A percentile compares a stretch with the other conserved stretches of the same genome.
Evolutionary conservation across 2,113 vertebrate genomes (phyloP).

Genomic region (Pagrus major): DNA sequence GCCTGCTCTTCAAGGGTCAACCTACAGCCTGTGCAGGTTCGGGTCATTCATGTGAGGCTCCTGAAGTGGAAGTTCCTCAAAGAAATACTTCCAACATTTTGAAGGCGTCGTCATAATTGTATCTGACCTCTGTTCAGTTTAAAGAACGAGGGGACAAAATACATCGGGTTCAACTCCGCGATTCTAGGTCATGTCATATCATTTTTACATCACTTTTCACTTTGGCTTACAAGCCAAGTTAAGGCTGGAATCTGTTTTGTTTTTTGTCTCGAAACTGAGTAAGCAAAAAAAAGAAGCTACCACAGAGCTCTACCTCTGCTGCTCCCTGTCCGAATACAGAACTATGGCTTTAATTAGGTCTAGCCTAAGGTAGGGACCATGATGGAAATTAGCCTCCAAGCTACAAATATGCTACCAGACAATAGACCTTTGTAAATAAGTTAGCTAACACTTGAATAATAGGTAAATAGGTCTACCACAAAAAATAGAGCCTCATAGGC

Average conservation of each 20-base stretch:
- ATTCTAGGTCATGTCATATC: constrained; percentile 59
- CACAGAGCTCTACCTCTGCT: background rate
- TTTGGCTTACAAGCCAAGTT: constrained; percentile 6
- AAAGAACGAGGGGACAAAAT: background rate
- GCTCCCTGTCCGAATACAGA: background rate
- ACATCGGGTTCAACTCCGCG: constrained; percentile 20
- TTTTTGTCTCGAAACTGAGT: background rate
- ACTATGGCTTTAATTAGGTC: background rate
- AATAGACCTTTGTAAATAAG: background rate
- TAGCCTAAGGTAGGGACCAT: background rate
- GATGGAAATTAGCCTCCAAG: too few species aligned
- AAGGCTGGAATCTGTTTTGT: background rate
- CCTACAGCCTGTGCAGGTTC: background rate
- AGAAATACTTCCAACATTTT: background rate
- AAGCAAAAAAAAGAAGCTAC: background rate
- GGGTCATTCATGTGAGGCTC: background rate
- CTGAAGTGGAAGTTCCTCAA: too few species aligned
- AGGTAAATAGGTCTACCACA: background rate
- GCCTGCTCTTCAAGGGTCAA: background rate
- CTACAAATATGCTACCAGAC: background rate
- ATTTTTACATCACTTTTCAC: constrained; percentile 55
- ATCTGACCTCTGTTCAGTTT: constrained; percentile 22
- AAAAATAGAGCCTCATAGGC: background rate
- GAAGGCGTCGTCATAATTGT: background rate
- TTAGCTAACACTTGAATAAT: background rate